Base-by-base conservation (phyloP, 2,113 vertebrate genomes). In the Actenoides lindsayi region DNA sequence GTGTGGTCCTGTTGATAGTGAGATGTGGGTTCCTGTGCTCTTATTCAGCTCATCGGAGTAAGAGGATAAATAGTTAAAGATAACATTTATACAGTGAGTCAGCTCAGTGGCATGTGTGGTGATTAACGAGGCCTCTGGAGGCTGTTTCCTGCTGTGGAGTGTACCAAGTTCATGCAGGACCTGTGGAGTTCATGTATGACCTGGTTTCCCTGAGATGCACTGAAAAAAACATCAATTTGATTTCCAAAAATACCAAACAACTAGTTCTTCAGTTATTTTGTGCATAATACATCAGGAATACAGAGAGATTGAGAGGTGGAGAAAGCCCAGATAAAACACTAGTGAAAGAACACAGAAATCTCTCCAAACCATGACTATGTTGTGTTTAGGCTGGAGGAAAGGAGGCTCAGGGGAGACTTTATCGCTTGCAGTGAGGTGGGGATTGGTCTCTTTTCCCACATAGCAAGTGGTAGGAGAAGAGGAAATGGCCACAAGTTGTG, bases 11-110 rank as follows among this genome's bases (percentile, higher is more conserved):
- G 39, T 17, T 91, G 91, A 93, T 68, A 83, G 53, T 17, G 65
- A 82, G 87, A 53, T 81, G 77, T 91, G 81, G 50, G 76, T 74
- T 95, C 93, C 94, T 83, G 80, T 81, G n/a, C 56, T 50, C 68
- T 73, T 75, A 71, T 27, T 76, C 65, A 41, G 53, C 37, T 21
- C 56, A 35, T 37, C 67, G n/a, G 16, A 8, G 15, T 19, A 56
- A 76, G 44, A 44, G 57, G 78, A 62, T 10, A 77, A 96, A 77
- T 8, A 56, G 62, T 75, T 81, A 87, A 46, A 88, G 85, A 80
- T 51, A 89, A 89, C 31, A 27, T 79, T 91, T 80, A 46, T 65
- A 71, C 17, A 67, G 54, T 93, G 85, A 94, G 64, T 95, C 79
- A 90, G 33, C 68, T 88, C 60, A 19, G 25, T 39, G 82, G 84